Evolutionary conservation across 2,797 vertebrate genomes (phyloP), one percentile per base, ranked within the genome.

Genomic region (Enteromius treurensis): DNA sequence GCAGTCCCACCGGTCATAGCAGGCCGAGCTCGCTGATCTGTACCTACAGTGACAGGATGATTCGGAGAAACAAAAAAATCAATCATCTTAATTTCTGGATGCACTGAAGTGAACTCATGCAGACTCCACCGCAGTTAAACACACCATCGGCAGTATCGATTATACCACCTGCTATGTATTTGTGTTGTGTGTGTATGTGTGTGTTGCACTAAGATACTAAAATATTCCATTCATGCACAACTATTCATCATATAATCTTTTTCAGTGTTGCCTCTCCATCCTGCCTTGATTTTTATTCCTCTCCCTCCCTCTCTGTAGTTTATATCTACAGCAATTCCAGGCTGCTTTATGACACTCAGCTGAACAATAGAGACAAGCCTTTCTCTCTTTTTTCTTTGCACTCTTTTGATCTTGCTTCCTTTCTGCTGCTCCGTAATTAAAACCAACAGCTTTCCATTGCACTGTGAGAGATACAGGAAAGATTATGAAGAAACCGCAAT

Each of bases 21-120:
- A 34, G 9, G 55, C 26, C 55, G 32, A 69, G 15, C 37, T 76
- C 21, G 21, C 64, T 87, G 79, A 87, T 84, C 82, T 84, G 70
- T 82, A 82, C 60, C 81, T 78, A 84, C 71, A 77, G 69, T 87
- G 60, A 84, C 62, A 68, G 65, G 47, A 55, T 53, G 82, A 73
- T 82, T 86, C 83, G 85, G 87, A 89, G 89, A 90, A 90, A 92
- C 29, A 85, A 78, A 91, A 51, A 94, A 94, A 95, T 95, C 93
- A 93, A 95, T 95, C 89, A 91, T 91, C 93, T 94, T 95, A 92
- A 95, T 95, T 95, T 94, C 92, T 84, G 47, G 90, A 93, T 90
- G 92, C 93, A 93, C 88, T 92, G 92, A 90, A 93, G 92, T 94
- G 93, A 94, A 92, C 92, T 93, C 92, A 93, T 89, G 91, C 92